Evolutionary conservation across 2,113 vertebrate species (phyloP).

Genomic region (Mustela lutreola): DNA sequence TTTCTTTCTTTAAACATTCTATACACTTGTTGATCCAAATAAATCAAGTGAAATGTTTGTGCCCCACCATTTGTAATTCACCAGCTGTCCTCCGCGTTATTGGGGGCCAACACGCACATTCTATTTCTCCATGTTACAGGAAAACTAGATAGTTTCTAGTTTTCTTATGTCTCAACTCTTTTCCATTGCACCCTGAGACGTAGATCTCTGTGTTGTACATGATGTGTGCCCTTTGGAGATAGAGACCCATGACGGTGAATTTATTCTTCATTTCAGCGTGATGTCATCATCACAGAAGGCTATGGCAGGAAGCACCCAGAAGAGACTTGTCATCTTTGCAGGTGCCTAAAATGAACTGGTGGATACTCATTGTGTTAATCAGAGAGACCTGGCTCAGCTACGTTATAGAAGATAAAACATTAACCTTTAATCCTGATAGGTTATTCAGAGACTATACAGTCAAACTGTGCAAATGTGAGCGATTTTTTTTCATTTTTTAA

Average conservation of each 20-base stretch:
- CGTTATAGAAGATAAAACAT: not conserved
- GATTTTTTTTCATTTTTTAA: not conserved
- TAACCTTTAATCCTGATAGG: not conserved
- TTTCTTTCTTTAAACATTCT: not conserved
- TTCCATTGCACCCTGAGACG: not conserved
- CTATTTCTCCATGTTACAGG: not conserved
- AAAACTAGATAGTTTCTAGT: conserved; percentile 29
- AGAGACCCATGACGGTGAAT: not conserved
- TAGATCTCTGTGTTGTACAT: not conserved
- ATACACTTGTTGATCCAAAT: not conserved
- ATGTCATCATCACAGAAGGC: not conserved
- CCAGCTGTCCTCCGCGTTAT: not conserved
- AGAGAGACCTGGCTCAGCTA: not conserved
- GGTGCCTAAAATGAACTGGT: not conserved
- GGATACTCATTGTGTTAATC: not conserved
- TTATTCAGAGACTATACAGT: not conserved
- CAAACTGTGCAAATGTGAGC: not conserved
- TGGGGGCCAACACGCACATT: not conserved
- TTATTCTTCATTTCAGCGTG: not conserved
- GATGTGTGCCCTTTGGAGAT: not conserved
- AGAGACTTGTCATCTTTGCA: not conserved
- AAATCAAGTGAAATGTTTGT: not conserved
- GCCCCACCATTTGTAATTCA: not conserved
- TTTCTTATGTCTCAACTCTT: not conserved
- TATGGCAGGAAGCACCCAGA: not conserved